Base-by-base conservation (phyloP, 1,140 invertebrate species). In the Cephus cinctus region DNA sequence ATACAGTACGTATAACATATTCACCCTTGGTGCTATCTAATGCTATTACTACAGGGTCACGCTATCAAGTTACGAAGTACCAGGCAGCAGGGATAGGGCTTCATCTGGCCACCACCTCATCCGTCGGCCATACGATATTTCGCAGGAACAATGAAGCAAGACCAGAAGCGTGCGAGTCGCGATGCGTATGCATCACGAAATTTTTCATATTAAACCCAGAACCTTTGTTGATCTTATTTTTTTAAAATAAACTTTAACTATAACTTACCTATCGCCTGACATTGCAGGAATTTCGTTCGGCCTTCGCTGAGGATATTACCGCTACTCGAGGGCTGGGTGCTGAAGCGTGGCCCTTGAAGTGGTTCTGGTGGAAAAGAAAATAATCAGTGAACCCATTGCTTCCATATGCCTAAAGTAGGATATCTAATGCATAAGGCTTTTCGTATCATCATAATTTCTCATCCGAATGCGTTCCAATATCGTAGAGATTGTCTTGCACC, bases 251-350 rank as follows among this genome's bases (percentile, higher is more conserved):
- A n/a, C n/a, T n/a, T n/a, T n/a, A n/a, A n/a, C n/a, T n/a, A n/a
- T n/a, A n/a, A 79, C 83, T 86, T 80, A 92, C 90, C 90, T 74
- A 86, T 78, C 14, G 90, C 90, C 73, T 90, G 87, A 73, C 90
- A 94, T 72, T 94, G 89, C 46, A 94, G 80, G 71, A 94, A 92
- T 81, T 94, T 94, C 9, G 87, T 91, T 52, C 87, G 82, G 65
- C 88, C 89, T 78, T 92, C 89, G 67, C 84, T 86, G 57, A 92
- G 87, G 63, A 92, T 86, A 65, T 85, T 90, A 53, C 88, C 88
- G 51, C 87, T 87, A 25, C 86, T 84, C 20, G 88, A 88, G 11
- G 89, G 90, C 62, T 90, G 87, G 52, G 83, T 89, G 53, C 85
- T 87, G 71, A 94, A 93, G 47, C 89, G 77, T 20, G 91, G 91